These are phyloP conservation scores for Acheta domesticus DNA, from an alignment of 2,888 invertebrate genomes.

Conservation along the genomic window DNA sequence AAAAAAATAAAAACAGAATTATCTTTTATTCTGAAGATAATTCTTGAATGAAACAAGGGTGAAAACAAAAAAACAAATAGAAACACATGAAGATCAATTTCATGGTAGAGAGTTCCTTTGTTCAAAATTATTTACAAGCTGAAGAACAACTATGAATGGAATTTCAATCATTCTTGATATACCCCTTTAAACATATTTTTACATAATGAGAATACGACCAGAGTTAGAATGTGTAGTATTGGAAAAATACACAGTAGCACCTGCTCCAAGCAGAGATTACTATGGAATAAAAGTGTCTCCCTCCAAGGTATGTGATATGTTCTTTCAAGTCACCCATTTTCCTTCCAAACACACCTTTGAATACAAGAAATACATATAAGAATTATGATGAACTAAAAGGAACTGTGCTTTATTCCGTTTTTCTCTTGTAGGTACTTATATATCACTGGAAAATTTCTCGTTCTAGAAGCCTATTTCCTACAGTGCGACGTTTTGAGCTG, in stretches of 20 bases:
- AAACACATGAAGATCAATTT: not conserved
- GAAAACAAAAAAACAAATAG: not conserved
- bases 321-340: too few species aligned
- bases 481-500: conserved; percentile 38
- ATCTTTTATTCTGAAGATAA: too few species aligned
- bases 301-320: conserved; percentile 40
- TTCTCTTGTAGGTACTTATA: not conserved
- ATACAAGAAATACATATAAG: too few species aligned
- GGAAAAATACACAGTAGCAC: conserved; percentile 45
- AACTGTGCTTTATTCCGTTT: not conserved
- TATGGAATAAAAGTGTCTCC: conserved; percentile 45
- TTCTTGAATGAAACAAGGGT: too few species aligned
- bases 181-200: not conserved
- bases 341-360: too few species aligned
- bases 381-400: not conserved
- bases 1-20: too few species aligned
- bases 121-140: not conserved
- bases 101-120: not conserved
- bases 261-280: conserved; percentile 46
- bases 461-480: conserved; percentile 43
- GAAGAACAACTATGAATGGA: not conserved
- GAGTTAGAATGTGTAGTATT: conserved; percentile 40
- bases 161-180: conserved; percentile 4
- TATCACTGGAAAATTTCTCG: conserved; percentile 45
- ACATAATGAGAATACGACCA: conserved; percentile 25